phyloP scores from a whole-genome alignment of 2,888 invertebrate species.

The Pseudococcus viburni region DNA sequence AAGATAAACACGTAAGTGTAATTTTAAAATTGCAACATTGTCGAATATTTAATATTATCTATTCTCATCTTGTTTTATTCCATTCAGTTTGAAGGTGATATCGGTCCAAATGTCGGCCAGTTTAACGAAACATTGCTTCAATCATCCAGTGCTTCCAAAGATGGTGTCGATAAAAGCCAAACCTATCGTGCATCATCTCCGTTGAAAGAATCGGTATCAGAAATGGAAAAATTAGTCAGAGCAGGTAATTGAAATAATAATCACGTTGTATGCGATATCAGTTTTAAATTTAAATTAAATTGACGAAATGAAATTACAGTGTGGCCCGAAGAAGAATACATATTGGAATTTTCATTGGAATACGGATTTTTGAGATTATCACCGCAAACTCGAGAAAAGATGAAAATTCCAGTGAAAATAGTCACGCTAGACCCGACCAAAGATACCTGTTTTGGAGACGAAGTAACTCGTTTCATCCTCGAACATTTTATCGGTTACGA shows the following conservation, averaged over 20 bases:
- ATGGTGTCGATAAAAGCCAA: background rate
- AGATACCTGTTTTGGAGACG: slow-evolving; percentile 94
- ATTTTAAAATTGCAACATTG: background rate
- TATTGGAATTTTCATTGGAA: slow-evolving; percentile 97
- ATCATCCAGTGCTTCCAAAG: slow-evolving; percentile 10
- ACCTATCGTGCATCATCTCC: slow-evolving; percentile 46
- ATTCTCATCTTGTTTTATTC: background rate
- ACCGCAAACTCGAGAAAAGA: slow-evolving; percentile 85
- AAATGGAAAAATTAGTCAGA: slow-evolving; percentile 76
- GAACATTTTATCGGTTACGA: slow-evolving; percentile 97
- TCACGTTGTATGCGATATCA: background rate
- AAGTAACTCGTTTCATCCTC: slow-evolving; percentile 89
- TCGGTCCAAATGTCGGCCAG: background rate
- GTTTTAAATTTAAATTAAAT: background rate
- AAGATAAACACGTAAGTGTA: background rate
- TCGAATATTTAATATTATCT: background rate
- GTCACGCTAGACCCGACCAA: slow-evolving; percentile 88
- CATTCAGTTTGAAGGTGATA: slow-evolving; percentile 72
- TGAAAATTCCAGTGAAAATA: slow-evolving; percentile 93
- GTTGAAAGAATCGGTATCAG: slow-evolving; percentile 70
- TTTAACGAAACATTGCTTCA: slow-evolving; percentile 52
- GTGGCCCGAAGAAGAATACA: slow-evolving; percentile 89
- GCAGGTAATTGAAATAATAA: slow-evolving; percentile 72
- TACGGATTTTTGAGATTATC: slow-evolving; percentile 95
- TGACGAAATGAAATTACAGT: slow-evolving; percentile 7